Percentiles rank a stretch among this genome's conserved stretches.
These are phyloP conservation scores for Apoda limacodes DNA, from an alignment of 2,888 invertebrate genomes.

Conservation along the genomic window DNA sequence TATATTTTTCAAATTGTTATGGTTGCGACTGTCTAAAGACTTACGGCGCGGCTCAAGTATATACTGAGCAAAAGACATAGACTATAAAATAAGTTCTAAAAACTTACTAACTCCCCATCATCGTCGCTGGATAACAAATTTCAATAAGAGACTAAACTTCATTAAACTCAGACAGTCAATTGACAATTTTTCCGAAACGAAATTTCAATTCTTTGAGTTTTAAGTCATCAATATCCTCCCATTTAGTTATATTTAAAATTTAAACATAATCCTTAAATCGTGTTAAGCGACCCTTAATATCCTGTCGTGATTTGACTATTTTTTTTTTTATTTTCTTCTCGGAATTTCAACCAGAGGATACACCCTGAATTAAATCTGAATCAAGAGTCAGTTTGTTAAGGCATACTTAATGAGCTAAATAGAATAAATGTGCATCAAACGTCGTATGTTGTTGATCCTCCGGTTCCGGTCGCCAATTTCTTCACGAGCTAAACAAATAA, in stretches of 20 bases:
- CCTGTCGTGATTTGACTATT: neutral
- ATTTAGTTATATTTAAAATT: neutral
- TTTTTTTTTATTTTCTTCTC: slow-evolving; percentile 1
- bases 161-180: slow-evolving; percentile 7
- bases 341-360: too few species aligned
- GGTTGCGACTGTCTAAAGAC: neutral
- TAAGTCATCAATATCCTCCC: neutral
- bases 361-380: too few species aligned
- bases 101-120: slow-evolving; percentile 1
- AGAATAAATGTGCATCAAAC: too few species aligned
- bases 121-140: slow-evolving; percentile 3
- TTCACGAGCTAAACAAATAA: too few species aligned
- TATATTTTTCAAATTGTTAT: too few species aligned
- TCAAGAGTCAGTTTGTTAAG: too few species aligned
- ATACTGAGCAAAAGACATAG: slow-evolving; percentile 1
- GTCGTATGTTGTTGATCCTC: too few species aligned
- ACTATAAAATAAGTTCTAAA: slow-evolving; percentile 3
- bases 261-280: slow-evolving; percentile 1
- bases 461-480: too few species aligned
- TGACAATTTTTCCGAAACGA: slow-evolving; percentile 2
- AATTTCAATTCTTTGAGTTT: too few species aligned
- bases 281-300: slow-evolving; percentile 1
- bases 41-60: neutral
- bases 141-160: slow-evolving; percentile 5
- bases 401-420: too few species aligned